Evolutionary conservation across 1,140 invertebrate species (phyloP).

Genomic region (Heliothis virescens): DNA sequence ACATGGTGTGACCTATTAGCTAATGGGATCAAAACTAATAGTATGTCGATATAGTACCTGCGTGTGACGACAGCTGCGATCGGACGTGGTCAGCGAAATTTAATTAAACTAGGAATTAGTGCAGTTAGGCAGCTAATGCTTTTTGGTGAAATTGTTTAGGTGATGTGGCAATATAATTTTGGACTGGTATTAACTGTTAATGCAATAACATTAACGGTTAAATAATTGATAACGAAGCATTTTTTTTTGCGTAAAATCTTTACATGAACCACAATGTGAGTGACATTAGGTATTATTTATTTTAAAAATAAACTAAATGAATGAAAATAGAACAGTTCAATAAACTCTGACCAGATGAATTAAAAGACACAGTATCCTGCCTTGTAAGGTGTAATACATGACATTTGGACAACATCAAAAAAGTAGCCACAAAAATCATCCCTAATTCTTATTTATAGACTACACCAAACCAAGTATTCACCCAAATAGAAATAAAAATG

Average conservation of each 20-base stretch:
- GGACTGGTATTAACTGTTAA: too few relatives aligned
- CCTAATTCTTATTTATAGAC: slow-evolving; percentile 29
- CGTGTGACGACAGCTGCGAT: slow-evolving; percentile 4
- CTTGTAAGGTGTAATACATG: too few relatives aligned
- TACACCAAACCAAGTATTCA: slow-evolving; percentile 2
- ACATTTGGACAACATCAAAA: neutral
- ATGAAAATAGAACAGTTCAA: too few relatives aligned
- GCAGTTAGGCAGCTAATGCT: neutral
- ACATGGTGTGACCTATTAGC: slow-evolving; percentile 55
- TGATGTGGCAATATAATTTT: neutral
- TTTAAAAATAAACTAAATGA: too few relatives aligned
- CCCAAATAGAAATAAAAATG: slow-evolving; percentile 12
- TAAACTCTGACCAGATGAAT: too few relatives aligned
- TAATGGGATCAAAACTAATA: slow-evolving; percentile 57
- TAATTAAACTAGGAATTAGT: neutral
- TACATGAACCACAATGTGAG: too few relatives aligned
- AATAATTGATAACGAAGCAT: too few relatives aligned
- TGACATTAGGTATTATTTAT: too few relatives aligned
- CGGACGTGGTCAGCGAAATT: neutral
- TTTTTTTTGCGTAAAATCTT: too few relatives aligned
- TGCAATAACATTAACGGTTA: too few relatives aligned
- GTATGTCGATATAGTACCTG: slow-evolving; percentile 8
- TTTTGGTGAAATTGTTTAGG: slow-evolving; percentile 2
- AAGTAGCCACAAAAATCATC: slow-evolving; percentile 1
- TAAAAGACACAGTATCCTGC: too few relatives aligned